These are phyloP conservation scores for Pangasius djambal DNA, from an alignment of 2,797 vertebrate genomes.

Conservation along the genomic window DNA sequence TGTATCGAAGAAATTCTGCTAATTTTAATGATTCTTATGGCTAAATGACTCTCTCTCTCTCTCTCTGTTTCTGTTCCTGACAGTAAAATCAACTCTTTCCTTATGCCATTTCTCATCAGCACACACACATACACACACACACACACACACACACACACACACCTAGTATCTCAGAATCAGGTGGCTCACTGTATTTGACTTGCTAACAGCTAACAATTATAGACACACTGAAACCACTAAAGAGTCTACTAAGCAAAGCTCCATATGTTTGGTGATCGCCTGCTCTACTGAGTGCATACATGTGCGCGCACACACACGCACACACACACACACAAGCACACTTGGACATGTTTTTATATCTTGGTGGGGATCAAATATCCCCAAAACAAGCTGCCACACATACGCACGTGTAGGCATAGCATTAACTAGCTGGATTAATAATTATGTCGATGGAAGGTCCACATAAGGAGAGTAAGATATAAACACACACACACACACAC, in stretches of 20 bases:
- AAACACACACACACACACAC: not conserved
- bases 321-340: not conserved
- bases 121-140: slow-evolving; percentile 40
- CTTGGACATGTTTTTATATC: not conserved
- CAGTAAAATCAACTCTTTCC: not conserved
- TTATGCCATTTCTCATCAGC: not conserved
- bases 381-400: not conserved
- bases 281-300: not conserved
- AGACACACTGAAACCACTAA: not conserved
- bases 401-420: not conserved
- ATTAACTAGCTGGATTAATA: not conserved
- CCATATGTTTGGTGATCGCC: not conserved
- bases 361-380: not conserved
- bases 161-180: not conserved
- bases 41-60: not conserved
- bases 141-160: slow-evolving; percentile 47
- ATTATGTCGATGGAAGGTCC: not conserved
- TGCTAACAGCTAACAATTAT: not conserved
- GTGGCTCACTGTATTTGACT: not conserved
- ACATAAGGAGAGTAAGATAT: not conserved
- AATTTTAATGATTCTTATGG: too few relatives aligned
- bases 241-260: slow-evolving; percentile 1
- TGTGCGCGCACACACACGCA: not conserved
- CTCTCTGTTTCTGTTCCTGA: slow-evolving; percentile 19
- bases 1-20: too few relatives aligned